These are phyloP conservation scores for Melanostigma gelatinosum DNA, from an alignment of 2,113 vertebrate species.

Conservation along the genomic window DNA sequence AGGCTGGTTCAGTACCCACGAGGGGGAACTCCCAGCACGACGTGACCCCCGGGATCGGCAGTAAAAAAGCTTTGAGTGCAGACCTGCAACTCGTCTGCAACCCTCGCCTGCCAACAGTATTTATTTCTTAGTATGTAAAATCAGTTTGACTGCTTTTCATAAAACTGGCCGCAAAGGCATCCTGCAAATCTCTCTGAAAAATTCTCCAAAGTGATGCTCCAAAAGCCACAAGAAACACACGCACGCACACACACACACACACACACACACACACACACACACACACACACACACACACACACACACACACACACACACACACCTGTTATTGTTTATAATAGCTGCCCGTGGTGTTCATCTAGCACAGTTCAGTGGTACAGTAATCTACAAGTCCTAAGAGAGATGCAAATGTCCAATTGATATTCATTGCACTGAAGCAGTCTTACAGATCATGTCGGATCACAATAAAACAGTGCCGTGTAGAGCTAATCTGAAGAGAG, in stretches of 20 bases:
- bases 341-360: conserved; percentile 45
- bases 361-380: conserved; percentile 52
- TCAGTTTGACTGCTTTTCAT: conserved; percentile 81
- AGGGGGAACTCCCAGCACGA: conserved; percentile 76
- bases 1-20: conserved; percentile 87
- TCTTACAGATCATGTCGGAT: conserved; percentile 55
- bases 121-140: neutral
- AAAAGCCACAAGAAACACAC: conserved; percentile 20
- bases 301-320: conserved; percentile 31
- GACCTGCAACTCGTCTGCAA: conserved; percentile 81
- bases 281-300: conserved; percentile 40
- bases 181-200: conserved; percentile 86
- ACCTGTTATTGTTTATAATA: conserved; percentile 42
- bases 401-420: conserved; percentile 76
- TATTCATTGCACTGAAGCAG: conserved; percentile 69
- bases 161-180: conserved; percentile 85
- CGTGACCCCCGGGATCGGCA: conserved; percentile 23
- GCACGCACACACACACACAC: too few species aligned
- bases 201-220: conserved; percentile 88
- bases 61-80: conserved; percentile 70
- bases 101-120: conserved; percentile 86
- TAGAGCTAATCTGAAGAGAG: conserved; percentile 29
- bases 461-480: conserved; percentile 45
- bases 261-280: conserved; percentile 30
- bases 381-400: conserved; percentile 60